Evolutionary conservation across 2,888 invertebrate species (phyloP), one percentile per base, ranked within the genome.

Genomic region (Dryobota labecula): DNA sequence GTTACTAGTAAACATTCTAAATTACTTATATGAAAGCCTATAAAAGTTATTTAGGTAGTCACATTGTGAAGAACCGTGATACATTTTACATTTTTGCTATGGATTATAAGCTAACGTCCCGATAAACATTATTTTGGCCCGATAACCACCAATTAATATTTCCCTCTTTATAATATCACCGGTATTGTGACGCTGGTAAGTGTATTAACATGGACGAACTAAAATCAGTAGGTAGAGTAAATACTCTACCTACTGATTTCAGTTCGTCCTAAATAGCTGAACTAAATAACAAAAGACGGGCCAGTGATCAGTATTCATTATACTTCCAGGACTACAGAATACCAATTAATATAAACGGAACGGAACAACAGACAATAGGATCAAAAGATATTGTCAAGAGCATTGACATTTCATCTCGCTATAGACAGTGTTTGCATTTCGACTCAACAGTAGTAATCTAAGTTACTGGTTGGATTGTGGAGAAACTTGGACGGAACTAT

Each of bases 401-500:
- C 88, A 89, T 88, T 89, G 92, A 91, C 91, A 88, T 93, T 91
- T 91, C 90, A 91, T 92, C 90, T 90, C 77, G 83, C 87, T 82
- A 85, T 86, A 87, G 90, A 90, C 89, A 88, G 88, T 91, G 92
- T 92, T 93, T 91, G 92, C 89, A 87, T 90, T 94, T 90, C 87
- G 88, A 92, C 90, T 91, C 85, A 92, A 91, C 89, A 92, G 89
- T 87, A 89, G 90, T 90, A 92, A 92, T 94, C 94, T 92, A 94
- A 95, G 94, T 95, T 94, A 90, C 90, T 90, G 88, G 89, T 90
- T 85, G 91, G 92, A 93, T 94, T 94, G 94, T 89, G 91, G 92
- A 91, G 89, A 87, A 94, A 95, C 92, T 94, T 94, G 90, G 90
- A 87, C 92, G 87, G 91, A 92, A 91, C 90, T 92, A 90, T 90